These are phyloP conservation scores for Paedocypris micromegethes DNA, from an alignment of 2,797 vertebrate genomes.

Conservation along the genomic window DNA sequence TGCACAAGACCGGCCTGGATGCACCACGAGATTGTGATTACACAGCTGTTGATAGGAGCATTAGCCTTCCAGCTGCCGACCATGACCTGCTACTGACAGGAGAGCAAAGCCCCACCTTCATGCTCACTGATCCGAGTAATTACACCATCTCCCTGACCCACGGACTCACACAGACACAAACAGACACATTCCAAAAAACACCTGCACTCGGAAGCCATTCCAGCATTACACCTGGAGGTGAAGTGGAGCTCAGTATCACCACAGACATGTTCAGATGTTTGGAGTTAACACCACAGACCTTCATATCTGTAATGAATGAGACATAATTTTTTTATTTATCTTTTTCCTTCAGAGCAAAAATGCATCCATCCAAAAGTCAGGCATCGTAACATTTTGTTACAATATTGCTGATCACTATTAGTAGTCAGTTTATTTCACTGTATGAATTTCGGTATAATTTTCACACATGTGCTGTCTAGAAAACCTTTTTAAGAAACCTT, in stretches of 20 bases:
- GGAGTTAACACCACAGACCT: slow-evolving; percentile 3
- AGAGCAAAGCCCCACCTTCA: slow-evolving; percentile 65
- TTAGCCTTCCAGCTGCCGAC: slow-evolving; percentile 63
- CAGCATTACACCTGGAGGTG: slow-evolving; percentile 1
- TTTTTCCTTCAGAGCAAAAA: not conserved
- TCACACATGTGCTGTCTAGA: too few species aligned
- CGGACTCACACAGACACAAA: slow-evolving; percentile 35
- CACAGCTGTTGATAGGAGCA: slow-evolving; percentile 66
- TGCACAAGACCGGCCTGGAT: slow-evolving; percentile 42
- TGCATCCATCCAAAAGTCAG: not conserved
- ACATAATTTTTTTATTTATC: not conserved
- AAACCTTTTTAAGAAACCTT: too few species aligned
- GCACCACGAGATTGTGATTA: slow-evolving; percentile 54
- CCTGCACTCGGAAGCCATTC: slow-evolving; percentile 14
- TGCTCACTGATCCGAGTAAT: slow-evolving; percentile 70
- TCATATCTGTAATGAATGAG: not conserved
- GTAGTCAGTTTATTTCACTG: too few species aligned
- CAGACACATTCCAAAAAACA: slow-evolving; percentile 37
- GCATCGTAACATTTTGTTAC: too few species aligned
- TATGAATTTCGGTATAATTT: too few species aligned
- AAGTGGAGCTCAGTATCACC: not conserved
- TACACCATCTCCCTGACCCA: slow-evolving; percentile 59
- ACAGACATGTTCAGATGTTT: not conserved
- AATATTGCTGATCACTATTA: too few species aligned
- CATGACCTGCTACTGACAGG: slow-evolving; percentile 58